These are phyloP conservation scores for Sinella curviseta DNA, from an alignment of 1,140 invertebrate species.

Conservation along the genomic window DNA sequence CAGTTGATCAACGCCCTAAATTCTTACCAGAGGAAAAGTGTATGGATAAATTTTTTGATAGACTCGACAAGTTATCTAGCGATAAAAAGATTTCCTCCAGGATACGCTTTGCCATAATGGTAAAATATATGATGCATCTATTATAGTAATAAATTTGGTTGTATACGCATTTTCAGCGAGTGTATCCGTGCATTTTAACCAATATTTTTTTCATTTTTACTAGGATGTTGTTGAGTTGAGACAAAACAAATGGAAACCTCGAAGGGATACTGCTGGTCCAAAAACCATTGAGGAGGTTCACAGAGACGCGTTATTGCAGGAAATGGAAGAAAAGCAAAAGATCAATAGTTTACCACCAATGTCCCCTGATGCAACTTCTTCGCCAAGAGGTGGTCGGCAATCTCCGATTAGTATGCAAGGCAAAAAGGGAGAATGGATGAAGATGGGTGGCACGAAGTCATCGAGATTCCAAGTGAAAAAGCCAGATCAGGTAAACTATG, in stretches of 20 bases:
- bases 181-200: too few species aligned
- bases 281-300: slow-evolving; percentile 94
- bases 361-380: not conserved
- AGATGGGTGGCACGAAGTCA: not conserved
- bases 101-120: slow-evolving; percentile 49
- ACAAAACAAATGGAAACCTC: slow-evolving; percentile 78
- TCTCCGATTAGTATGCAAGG: not conserved
- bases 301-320: slow-evolving; percentile 76
- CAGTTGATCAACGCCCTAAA: slow-evolving; percentile 14
- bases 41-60: slow-evolving; percentile 49
- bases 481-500: not conserved
- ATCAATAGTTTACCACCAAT: slow-evolving; percentile 45
- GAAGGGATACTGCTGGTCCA: slow-evolving; percentile 81
- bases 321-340: slow-evolving; percentile 50
- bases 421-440: slow-evolving; percentile 28
- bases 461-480: slow-evolving; percentile 11
- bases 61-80: slow-evolving; percentile 29
- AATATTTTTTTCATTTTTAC: not conserved
- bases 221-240: slow-evolving; percentile 89
- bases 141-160: too few species aligned
- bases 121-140: not conserved
- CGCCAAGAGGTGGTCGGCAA: not conserved
- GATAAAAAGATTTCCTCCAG: slow-evolving; percentile 42
- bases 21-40: slow-evolving; percentile 44
- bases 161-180: too few species aligned